Evolutionary conservation across 2,888 invertebrate species (phyloP).

Genomic region (Ditula angustiorana): DNA sequence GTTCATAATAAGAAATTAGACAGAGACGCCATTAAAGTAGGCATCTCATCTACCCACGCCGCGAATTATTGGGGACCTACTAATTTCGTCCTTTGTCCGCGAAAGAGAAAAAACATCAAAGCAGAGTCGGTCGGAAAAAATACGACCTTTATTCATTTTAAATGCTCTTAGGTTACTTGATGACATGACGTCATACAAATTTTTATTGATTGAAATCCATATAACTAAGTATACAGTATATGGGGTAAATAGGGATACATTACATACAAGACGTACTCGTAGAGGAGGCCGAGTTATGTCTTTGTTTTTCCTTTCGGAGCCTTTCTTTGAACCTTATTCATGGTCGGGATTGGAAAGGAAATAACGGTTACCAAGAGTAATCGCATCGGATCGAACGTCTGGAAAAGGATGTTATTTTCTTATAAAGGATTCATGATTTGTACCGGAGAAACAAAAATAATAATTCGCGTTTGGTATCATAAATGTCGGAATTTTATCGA

Average conservation of each 20-base stretch:
- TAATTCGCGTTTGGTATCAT: background rate
- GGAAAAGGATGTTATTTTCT: slow-evolving; percentile 19
- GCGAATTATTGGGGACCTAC: slow-evolving; percentile 19
- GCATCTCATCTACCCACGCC: background rate
- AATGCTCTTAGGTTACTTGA: background rate
- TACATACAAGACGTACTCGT: background rate
- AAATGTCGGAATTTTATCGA: background rate
- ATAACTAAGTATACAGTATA: background rate
- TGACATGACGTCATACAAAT: background rate
- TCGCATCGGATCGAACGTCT: slow-evolving; percentile 23
- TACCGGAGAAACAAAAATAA: background rate
- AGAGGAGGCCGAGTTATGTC: slow-evolving; percentile 4
- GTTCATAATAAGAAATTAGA: slow-evolving; percentile 9
- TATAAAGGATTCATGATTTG: slow-evolving; percentile 2
- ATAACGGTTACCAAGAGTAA: slow-evolving; percentile 20
- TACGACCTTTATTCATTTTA: slow-evolving; percentile 10
- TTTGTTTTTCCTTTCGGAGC: slow-evolving; percentile 16
- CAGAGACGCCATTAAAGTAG: slow-evolving; percentile 21
- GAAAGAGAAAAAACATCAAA: slow-evolving; percentile 31
- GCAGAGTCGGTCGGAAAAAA: slow-evolving; percentile 17
- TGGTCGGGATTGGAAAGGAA: slow-evolving; percentile 16
- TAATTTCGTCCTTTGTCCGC: slow-evolving; percentile 25
- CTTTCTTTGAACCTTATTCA: slow-evolving; percentile 22
- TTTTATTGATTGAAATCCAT: background rate
- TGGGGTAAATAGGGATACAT: background rate